These are phyloP conservation scores for Apodemus sylvaticus DNA, from an alignment of 2,113 vertebrate species.

Conservation along the genomic window DNA sequence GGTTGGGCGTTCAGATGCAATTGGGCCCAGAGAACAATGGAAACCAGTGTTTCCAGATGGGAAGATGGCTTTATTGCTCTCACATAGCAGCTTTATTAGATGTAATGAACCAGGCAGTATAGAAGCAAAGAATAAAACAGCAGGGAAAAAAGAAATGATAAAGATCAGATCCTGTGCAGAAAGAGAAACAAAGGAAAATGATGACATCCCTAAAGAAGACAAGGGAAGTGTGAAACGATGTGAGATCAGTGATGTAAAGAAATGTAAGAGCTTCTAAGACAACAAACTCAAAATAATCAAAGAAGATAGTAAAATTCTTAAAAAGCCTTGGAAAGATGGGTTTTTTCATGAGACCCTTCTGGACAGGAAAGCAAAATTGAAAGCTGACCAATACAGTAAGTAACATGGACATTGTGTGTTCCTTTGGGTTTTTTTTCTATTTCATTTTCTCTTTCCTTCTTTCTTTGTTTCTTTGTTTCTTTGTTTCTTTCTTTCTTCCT, in stretches of 20 bases:
- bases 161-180: slow-evolving; percentile 87
- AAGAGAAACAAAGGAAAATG: too few species aligned
- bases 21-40: slow-evolving; percentile 97
- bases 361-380: slow-evolving; percentile 98
- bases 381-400: slow-evolving; percentile 98
- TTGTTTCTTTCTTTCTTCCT: too few species aligned
- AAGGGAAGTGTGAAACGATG: too few species aligned
- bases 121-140: slow-evolving; percentile 93
- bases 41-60: slow-evolving; percentile 96
- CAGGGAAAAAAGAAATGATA: slow-evolving; percentile 93
- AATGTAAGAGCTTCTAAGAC: slow-evolving; percentile 99
- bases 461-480: too few species aligned
- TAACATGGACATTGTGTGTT: slow-evolving; percentile 79
- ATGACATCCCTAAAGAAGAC: too few species aligned
- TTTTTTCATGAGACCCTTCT: slow-evolving; percentile 95
- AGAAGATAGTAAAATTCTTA: slow-evolving; percentile 89
- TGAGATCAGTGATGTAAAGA: too few species aligned
- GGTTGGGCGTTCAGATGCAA: slow-evolving; percentile 96
- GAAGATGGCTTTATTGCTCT: slow-evolving; percentile 95
- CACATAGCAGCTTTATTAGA: slow-evolving; percentile 96
- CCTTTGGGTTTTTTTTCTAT: slow-evolving; percentile 32
- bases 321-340: slow-evolving; percentile 94
- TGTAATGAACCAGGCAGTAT: slow-evolving; percentile 97
- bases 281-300: slow-evolving; percentile 95
- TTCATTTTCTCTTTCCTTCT: too few species aligned